Evolutionary conservation across 2,113 vertebrate genomes (phyloP).

Genomic region (Leiothrix lutea): DNA sequence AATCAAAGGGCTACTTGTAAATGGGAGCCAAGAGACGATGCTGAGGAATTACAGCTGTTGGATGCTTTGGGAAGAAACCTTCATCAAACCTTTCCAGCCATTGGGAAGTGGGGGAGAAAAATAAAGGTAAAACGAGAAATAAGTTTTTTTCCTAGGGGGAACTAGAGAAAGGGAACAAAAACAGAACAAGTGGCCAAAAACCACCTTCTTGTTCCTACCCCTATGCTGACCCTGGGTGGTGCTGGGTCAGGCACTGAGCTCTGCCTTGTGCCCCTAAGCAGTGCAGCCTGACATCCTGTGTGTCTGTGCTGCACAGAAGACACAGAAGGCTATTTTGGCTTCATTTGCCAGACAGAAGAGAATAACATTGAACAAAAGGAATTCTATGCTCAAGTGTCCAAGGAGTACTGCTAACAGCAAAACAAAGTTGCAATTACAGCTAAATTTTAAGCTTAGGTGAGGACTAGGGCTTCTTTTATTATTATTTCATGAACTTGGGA

Average conservation of each 20-base stretch:
- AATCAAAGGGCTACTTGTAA: neutral
- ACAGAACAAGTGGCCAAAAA: neutral
- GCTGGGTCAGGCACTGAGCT: neutral
- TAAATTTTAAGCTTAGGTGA: constrained; percentile 3
- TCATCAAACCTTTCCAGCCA: neutral
- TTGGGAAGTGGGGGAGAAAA: neutral
- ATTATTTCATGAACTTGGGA: neutral
- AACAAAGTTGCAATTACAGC: neutral
- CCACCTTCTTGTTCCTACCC: neutral
- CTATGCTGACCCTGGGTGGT: neutral
- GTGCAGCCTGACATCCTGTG: accelerated
- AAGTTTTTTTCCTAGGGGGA: neutral
- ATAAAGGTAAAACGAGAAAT: neutral
- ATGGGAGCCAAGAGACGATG: neutral
- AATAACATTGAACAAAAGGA: neutral
- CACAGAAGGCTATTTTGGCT: neutral
- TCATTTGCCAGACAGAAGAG: neutral
- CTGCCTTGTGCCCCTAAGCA: neutral
- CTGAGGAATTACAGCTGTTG: neutral
- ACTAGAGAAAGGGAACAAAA: neutral
- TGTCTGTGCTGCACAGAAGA: neutral
- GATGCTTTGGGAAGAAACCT: neutral
- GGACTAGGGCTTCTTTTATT: neutral
- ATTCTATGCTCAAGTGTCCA: neutral
- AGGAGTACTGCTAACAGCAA: neutral